Base-by-base conservation (phyloP, 1,140 invertebrate genomes). In the Anastrepha obliqua region DNA sequence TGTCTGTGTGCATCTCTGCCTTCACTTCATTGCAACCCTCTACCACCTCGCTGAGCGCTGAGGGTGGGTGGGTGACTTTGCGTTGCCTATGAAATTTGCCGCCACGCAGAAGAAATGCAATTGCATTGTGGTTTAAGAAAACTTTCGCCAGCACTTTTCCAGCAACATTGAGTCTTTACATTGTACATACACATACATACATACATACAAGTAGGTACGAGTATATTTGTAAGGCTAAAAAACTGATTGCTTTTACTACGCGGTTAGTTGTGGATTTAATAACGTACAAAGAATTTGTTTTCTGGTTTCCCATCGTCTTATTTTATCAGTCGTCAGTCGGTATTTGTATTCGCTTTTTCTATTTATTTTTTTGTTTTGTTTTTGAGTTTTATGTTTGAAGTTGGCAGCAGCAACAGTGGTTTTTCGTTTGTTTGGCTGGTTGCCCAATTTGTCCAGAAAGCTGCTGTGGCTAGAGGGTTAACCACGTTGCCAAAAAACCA, bases 241-340 rank as follows among this genome's bases (percentile, higher is more conserved):
- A 67, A 74, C 17, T 55, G 74, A 81, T 81, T 81, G 74, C 74
- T 81, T 81, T 74, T 81, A 55, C 74, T 74, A 74, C 67, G 39
- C 9, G 29, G 39, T 44, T 74, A 17, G 64, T 39, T 67, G 74
- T 81, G 55, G 74, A 81, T 81, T 81, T 81, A 81, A 81, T 81
- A 81, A 81, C 47, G 9, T 20, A 29, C 47, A 81, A 55, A 81
- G 74, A 81, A 81, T 81, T 81, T 55, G 74, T 55, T 81, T 81
- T 81, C 74, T 81, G 74, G 74, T 81, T 81, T 29, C 74, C 47
- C 74, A 81, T 81, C n/a, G 47, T 55, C 74, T 58, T 20, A 42
- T 20, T 81, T 81, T 81, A 81, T 55, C 74, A 44, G 70, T 20
- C 42, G 13, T 74, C 39, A 39, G 42, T 81, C 47, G n/a, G 47